These are phyloP conservation scores for Taenioides sp. DNA, from an alignment of 2,797 vertebrate genomes.

Conservation along the genomic window DNA sequence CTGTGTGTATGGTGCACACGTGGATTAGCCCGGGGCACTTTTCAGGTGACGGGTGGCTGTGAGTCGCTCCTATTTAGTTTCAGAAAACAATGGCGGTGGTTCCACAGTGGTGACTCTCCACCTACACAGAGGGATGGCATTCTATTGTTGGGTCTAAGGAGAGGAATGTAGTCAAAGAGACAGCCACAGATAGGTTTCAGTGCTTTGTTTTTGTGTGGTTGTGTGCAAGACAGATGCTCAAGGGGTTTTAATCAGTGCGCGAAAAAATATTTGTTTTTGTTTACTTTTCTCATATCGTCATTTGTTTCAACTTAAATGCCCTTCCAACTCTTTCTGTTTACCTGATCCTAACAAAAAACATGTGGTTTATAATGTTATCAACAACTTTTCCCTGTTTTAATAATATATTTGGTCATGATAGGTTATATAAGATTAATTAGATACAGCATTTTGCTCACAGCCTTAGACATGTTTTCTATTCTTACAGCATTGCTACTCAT, in stretches of 20 bases:
- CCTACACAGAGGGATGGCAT: constrained; percentile 49
- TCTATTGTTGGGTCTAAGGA: constrained; percentile 60
- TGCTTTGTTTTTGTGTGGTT: constrained; percentile 47
- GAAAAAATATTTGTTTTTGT: background rate
- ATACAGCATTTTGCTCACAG: background rate
- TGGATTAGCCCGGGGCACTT: constrained; percentile 53
- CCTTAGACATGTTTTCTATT: background rate
- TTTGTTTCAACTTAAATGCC: background rate
- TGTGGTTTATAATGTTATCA: background rate
- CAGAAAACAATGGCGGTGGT: constrained; percentile 57
- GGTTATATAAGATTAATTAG: background rate
- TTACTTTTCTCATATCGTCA: background rate
- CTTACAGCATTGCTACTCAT: background rate
- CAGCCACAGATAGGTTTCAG: constrained; percentile 47
- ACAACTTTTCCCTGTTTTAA: background rate
- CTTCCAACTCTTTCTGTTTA: background rate
- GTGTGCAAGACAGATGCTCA: constrained; percentile 17
- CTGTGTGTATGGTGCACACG: constrained; percentile 52
- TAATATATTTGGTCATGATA: background rate
- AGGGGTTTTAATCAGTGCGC: constrained; percentile 14
- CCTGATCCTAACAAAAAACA: background rate
- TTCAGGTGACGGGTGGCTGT: constrained; percentile 65
- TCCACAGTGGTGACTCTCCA: constrained; percentile 49
- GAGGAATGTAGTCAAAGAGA: constrained; percentile 43
- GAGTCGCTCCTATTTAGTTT: constrained; percentile 53